These are phyloP conservation scores for Ammospiza maritima DNA, from an alignment of 2,797 vertebrate species.

Conservation along the genomic window DNA sequence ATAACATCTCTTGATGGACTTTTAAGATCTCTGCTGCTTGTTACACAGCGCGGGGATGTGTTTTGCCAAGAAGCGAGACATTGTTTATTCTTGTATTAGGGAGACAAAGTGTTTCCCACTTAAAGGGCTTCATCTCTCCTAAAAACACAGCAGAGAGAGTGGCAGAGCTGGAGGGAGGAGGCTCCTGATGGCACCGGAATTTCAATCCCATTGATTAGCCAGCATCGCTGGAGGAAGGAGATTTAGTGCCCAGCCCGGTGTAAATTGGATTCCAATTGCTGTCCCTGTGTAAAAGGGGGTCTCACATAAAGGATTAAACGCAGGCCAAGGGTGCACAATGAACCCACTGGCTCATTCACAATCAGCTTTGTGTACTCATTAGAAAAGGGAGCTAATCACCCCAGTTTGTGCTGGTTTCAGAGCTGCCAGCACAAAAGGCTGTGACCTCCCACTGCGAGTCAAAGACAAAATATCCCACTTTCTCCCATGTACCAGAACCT, in stretches of 20 bases:
- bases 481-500: neutral
- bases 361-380: constrained; percentile 70
- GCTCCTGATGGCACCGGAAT: constrained; percentile 15
- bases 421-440: constrained; percentile 58
- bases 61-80: constrained; percentile 54
- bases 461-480: constrained; percentile 49
- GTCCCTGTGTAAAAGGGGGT: constrained; percentile 50
- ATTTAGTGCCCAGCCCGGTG: constrained; percentile 38
- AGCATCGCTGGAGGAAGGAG: constrained; percentile 36
- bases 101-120: constrained; percentile 62
- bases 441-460: constrained; percentile 54
- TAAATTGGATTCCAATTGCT: constrained; percentile 72
- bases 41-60: constrained; percentile 4
- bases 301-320: constrained; percentile 67
- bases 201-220: constrained; percentile 60
- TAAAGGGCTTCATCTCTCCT: constrained; percentile 52
- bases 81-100: constrained; percentile 62
- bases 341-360: constrained; percentile 69
- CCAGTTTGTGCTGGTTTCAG: constrained; percentile 59
- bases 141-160: neutral
- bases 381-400: constrained; percentile 70
- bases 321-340: constrained; percentile 67
- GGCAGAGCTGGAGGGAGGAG: constrained; percentile 21
- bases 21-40: constrained; percentile 51
- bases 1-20: constrained; percentile 41